phyloP scores from a whole-genome alignment of 2,888 invertebrate genomes.

The Cerastis leucographa region DNA sequence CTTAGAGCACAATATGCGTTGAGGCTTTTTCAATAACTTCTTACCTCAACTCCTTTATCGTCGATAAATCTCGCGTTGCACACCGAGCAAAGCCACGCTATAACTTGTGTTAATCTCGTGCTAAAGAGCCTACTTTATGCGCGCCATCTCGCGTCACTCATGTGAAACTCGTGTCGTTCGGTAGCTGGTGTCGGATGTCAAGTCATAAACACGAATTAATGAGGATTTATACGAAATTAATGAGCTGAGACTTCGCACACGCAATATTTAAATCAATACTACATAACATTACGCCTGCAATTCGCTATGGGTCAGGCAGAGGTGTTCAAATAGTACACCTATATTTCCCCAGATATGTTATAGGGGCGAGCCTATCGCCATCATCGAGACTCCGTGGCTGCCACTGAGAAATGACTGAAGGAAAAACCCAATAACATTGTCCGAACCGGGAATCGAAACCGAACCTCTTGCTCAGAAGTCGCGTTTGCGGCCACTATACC shows the following conservation, averaged over 20 bases:
- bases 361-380: too few relatives aligned
- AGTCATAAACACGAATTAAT: conserved; percentile 29
- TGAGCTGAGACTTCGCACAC: conserved; percentile 5
- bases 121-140: conserved; percentile 25
- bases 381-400: too few relatives aligned
- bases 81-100: conserved; percentile 3
- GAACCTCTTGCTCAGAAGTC: too few relatives aligned
- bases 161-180: neutral
- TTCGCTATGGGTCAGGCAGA: too few relatives aligned
- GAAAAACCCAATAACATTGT: too few relatives aligned
- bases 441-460: too few relatives aligned
- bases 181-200: neutral
- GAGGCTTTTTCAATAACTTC: conserved; percentile 4
- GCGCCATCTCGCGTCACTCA: conserved; percentile 16
- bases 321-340: too few relatives aligned
- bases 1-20: too few relatives aligned
- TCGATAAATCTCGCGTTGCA: conserved; percentile 11
- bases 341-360: too few relatives aligned
- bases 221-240: conserved; percentile 23
- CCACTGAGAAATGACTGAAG: too few relatives aligned
- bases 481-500: too few relatives aligned
- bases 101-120: conserved; percentile 20
- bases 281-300: too few relatives aligned
- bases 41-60: neutral
- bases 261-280: neutral